phyloP scores from a whole-genome alignment of 2,113 vertebrate genomes.

The Dipodomys ordii region DNA sequence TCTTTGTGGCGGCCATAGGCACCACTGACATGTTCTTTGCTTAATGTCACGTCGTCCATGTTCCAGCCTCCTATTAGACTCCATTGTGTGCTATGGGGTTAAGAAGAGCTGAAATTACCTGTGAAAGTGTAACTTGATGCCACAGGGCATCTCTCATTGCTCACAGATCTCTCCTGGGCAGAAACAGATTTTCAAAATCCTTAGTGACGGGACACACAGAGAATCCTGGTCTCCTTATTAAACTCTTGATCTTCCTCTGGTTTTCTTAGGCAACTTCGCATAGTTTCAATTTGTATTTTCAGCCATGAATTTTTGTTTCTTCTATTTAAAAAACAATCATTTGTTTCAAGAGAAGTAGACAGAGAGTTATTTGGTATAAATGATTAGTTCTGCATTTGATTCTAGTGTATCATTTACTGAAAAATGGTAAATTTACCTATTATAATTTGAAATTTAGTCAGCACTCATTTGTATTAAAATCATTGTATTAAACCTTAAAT shows the following conservation, averaged over 20 bases:
- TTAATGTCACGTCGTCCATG: conserved; percentile 30
- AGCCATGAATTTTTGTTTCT: not conserved
- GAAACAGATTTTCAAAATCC: not conserved
- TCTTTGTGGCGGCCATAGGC: conserved; percentile 4
- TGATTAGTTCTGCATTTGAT: not conserved
- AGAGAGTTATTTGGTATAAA: not conserved
- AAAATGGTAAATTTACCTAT: not conserved
- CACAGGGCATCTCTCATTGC: not conserved
- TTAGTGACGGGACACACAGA: not conserved
- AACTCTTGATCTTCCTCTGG: not conserved
- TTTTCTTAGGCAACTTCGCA: not conserved
- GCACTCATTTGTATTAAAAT: conserved; percentile 16
- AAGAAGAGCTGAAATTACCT: conserved; percentile 29
- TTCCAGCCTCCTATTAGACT: conserved; percentile 26
- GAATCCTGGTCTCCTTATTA: not conserved
- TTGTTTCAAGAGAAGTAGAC: not conserved
- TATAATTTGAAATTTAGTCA: not conserved
- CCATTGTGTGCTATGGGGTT: not conserved
- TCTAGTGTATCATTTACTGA: not conserved
- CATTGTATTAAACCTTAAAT: conserved; percentile 31
- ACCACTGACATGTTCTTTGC: conserved; percentile 17
- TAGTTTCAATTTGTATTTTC: not conserved
- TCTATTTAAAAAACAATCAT: not conserved
- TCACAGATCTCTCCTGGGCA: not conserved
- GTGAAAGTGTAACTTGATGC: not conserved